Base-by-base conservation (phyloP, 2,888 invertebrate genomes). In the Polydrusus cervinus region DNA sequence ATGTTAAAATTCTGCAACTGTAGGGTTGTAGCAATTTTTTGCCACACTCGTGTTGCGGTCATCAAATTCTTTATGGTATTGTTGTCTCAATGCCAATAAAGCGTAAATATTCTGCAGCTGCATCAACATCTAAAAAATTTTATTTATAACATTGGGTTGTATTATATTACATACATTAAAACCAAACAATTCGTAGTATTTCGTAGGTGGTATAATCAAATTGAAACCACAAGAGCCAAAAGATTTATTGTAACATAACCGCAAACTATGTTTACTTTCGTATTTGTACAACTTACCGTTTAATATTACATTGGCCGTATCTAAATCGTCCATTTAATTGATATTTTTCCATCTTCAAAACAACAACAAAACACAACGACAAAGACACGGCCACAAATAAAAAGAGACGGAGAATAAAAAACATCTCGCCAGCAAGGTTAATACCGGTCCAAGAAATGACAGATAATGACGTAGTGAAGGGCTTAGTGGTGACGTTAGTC, bases 31-130 rank as follows among this genome's bases (percentile, higher is more conserved):
- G 45, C 64, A 20, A 64, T 64, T 6, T 64, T 10, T 3, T 64
- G 10, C 64, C 64, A 45, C n/a, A 64, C 8, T 45, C 45, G 49
- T 16, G 11, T 65, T 65, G 10, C 51, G 49, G 16, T 65, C 65
- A 65, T 65, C 38, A 65, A 65, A 65, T 0, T n/a, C n/a, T 3
- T 5, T 10, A 16, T 9, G 5, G 3, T 9, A 9, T 8, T n/a
- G 0, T 34, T 14, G 6, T 30, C 57, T 25, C 8, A 20, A 18
- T 11, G 10, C 1, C n/a, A 34, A 57, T 10, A 57, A 25, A 3
- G 5, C 25, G 25, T 25, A 25, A 5, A 43, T 43, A 43, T 1
- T 43, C 43, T 0, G 3, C 43, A 6, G 43, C 43, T 6, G 43
- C 43, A 13, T n/a, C 43, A 43, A 43, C 43, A 43, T 43, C 43